Evolutionary conservation across 1,140 invertebrate genomes (phyloP).

Genomic region (Rhyzopertha dominica): DNA sequence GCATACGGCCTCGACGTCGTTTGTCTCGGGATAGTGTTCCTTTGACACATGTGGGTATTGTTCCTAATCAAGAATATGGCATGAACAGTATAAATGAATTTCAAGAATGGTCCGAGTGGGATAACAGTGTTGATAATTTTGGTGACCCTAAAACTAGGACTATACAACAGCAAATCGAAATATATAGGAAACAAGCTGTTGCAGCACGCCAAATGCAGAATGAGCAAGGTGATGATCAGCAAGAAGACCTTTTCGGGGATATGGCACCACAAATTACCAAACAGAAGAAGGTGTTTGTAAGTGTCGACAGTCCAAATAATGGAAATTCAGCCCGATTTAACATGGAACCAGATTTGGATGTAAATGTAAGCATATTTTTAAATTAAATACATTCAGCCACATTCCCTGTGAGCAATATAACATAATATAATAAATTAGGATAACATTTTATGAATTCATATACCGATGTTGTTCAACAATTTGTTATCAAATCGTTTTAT

Average conservation of each 20-base stretch:
- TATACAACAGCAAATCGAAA: conserved; percentile 53
- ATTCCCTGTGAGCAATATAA: no score
- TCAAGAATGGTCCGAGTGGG: conserved; percentile 48
- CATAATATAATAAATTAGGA: no score
- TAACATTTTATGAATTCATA: no score
- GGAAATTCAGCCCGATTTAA: conserved; percentile 42
- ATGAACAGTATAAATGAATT: no score
- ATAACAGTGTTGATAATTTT: conserved; percentile 34
- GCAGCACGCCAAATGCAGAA: conserved; percentile 21
- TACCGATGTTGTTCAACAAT: no score
- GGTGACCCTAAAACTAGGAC: conserved; percentile 47
- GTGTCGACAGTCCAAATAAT: conserved; percentile 33
- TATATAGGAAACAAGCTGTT: conserved; percentile 48
- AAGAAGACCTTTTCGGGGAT: conserved; percentile 51
- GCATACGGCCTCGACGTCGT: conserved; percentile 49
- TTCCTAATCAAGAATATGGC: conserved; percentile 45
- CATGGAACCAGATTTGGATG: conserved; percentile 37
- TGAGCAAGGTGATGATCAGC: conserved; percentile 41
- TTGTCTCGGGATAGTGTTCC: conserved; percentile 50
- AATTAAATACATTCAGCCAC: background rate
- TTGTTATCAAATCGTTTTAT: no score
- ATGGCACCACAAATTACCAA: conserved; percentile 53
- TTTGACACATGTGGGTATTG: conserved; percentile 49
- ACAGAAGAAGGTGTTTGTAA: conserved; percentile 49
- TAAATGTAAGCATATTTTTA: conserved; percentile 35